Conservation (phyloP, 2,888 invertebrate species). For the Chloromyia formosa region DNA sequence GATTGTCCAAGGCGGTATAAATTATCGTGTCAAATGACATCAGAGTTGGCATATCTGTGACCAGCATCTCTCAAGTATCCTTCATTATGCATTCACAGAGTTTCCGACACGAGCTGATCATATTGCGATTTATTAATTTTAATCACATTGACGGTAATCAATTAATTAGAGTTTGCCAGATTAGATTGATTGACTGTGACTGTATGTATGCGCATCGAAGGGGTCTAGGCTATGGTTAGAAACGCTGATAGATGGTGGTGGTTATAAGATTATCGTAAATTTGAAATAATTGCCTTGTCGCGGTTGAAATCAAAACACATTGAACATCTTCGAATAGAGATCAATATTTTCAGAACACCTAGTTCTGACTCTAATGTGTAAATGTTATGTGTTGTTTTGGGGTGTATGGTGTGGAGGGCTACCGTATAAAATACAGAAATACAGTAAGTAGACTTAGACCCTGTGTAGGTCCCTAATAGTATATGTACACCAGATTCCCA, state of each 20-base stretch:
- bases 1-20: slow-evolving; percentile 39
- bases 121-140: slow-evolving; percentile 39
- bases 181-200: slow-evolving; percentile 23
- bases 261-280: slow-evolving; percentile 14
- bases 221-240: no score
- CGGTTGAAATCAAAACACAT: no score
- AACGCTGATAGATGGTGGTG: neutral
- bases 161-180: slow-evolving; percentile 40
- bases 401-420: no score
- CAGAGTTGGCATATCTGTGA: slow-evolving; percentile 36
- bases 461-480: no score
- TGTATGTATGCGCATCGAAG: neutral
- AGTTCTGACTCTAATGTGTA: no score
- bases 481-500: no score
- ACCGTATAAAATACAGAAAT: no score
- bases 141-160: slow-evolving; percentile 40
- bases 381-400: no score
- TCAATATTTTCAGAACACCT: no score
- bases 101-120: slow-evolving; percentile 31
- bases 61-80: slow-evolving; percentile 34
- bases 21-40: slow-evolving; percentile 43
- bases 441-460: no score
- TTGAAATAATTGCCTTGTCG: slow-evolving; percentile 16
- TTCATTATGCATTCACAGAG: slow-evolving; percentile 36
- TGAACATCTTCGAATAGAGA: no score